Evolutionary conservation across 23 tunicate genomes (phyloP).

Genomic region (Trididemnum clinides): DNA sequence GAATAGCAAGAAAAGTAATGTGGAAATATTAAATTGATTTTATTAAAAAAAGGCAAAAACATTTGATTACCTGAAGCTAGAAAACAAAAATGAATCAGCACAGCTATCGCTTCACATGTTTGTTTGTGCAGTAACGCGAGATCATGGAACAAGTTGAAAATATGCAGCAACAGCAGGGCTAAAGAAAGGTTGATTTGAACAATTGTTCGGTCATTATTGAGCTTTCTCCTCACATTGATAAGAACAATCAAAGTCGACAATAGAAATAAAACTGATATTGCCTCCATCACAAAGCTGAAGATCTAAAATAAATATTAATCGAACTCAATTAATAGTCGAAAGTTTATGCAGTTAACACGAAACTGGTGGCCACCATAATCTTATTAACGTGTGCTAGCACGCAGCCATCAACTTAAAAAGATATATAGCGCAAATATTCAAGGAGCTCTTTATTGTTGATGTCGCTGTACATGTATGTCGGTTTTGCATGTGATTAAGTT

Average conservation of each 20-base stretch:
- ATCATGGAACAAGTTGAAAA: constrained; percentile 55
- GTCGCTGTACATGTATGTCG: too few species aligned
- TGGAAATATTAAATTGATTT: too few species aligned
- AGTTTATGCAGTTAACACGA: too few species aligned
- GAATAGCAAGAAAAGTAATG: too few species aligned
- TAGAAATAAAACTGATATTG: constrained; percentile 33
- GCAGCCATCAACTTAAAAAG: too few species aligned
- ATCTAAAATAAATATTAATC: constrained; percentile 34
- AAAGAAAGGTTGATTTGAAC: constrained; percentile 66
- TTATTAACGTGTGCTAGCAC: too few species aligned
- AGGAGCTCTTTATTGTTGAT: too few species aligned
- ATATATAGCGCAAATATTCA: too few species aligned
- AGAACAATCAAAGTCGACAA: constrained; percentile 30
- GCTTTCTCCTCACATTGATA: constrained; percentile 37
- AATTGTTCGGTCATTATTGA: constrained; percentile 55
- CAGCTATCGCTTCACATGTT: constrained; percentile 53
- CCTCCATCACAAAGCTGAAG: constrained; percentile 39
- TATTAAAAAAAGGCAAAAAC: too few species aligned
- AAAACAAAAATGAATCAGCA: constrained; percentile 51
- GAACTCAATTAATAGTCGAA: too few species aligned
- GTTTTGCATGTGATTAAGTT: too few species aligned
- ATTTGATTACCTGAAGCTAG: constrained; percentile 69
- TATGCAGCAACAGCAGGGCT: constrained; percentile 47
- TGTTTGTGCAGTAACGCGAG: constrained; percentile 35
- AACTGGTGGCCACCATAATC: too few species aligned